Base-by-base conservation (phyloP, 2,888 invertebrate genomes). In the Lasioglossum villosulum region DNA sequence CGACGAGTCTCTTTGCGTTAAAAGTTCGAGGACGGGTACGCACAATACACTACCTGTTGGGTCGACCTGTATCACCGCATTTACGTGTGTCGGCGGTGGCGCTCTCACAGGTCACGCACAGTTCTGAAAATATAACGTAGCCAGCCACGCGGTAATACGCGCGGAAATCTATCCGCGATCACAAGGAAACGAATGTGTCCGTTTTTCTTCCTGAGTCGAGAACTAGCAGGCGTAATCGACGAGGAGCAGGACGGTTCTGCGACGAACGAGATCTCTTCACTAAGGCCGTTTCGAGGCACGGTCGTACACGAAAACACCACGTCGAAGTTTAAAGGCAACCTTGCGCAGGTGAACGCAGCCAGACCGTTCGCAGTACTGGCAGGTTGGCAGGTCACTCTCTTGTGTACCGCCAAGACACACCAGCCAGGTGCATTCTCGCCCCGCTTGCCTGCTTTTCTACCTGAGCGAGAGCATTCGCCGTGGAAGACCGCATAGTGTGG, bases 371-470 rank as follows among this genome's bases (percentile, higher is more conserved):
- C 91, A 79, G 82, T 88, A 89, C 90, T 88, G 90, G 90, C 91
- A 91, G 91, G 89, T 91, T 91, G 93, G 91, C 94, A 91, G 94
- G 94, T 94, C 93, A 93, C 92, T 91, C 92, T 91, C 91, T 91
- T 88, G 91, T 84, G 86, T 91, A 91, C 91, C 92, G 91, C 90
- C 90, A 90, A 89, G 87, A 84, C 90, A 86, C 89, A 83, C 88
- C 89, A 87, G 89, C 92, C 92, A 92, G 92, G 93, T 92, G 92
- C 94, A 92, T 92, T 93, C 92, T 91, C 91, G 91, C 89, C 90
- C 92, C 89, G 91, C 90, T 91, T 92, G 91, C 91, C 90, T 89
- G 91, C 93, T 92, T 92, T 90, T 84, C 92, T 90, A 89, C 88
- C 89, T 88, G 90, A 88, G 88, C 84, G 79, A 83, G 88, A 85